These are phyloP conservation scores for Pteruthius melanotis DNA, from an alignment of 2,113 vertebrate species.

Conservation along the genomic window DNA sequence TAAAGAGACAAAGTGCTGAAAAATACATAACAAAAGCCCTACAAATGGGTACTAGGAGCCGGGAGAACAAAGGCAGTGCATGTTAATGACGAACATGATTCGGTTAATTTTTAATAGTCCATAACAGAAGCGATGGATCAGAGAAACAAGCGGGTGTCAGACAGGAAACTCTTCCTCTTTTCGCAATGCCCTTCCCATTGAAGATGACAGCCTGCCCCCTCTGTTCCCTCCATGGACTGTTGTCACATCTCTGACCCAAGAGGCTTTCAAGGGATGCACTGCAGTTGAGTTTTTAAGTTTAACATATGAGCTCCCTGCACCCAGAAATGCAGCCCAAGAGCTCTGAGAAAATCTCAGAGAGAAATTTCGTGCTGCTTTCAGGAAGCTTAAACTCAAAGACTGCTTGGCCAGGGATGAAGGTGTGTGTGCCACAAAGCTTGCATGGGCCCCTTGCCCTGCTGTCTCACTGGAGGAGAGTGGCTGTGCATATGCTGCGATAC, in stretches of 20 bases:
- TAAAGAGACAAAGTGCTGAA: slow-evolving; percentile 71
- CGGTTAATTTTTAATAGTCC: slow-evolving; percentile 59
- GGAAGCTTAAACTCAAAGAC: background rate
- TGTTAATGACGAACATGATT: slow-evolving; percentile 48
- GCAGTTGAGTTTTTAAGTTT: background rate
- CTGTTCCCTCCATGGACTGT: background rate
- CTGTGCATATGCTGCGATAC: background rate
- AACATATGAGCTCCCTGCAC: background rate
- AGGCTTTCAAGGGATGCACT: background rate
- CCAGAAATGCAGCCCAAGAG: background rate
- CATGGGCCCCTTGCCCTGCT: rapidly evolving
- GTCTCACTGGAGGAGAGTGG: background rate
- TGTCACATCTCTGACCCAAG: background rate
- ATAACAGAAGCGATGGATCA: background rate
- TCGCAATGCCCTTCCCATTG: rapidly evolving
- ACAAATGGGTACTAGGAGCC: slow-evolving; percentile 27
- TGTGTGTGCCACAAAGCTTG: rapidly evolving
- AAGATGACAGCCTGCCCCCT: background rate
- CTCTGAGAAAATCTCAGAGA: background rate
- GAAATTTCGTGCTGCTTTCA: background rate
- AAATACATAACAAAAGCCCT: slow-evolving; percentile 62
- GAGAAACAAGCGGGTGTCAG: background rate
- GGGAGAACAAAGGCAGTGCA: background rate
- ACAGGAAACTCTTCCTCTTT: background rate
- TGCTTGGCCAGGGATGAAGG: background rate